These are phyloP conservation scores for Melanargia galathea DNA, from an alignment of 2,888 invertebrate species.

Conservation along the genomic window DNA sequence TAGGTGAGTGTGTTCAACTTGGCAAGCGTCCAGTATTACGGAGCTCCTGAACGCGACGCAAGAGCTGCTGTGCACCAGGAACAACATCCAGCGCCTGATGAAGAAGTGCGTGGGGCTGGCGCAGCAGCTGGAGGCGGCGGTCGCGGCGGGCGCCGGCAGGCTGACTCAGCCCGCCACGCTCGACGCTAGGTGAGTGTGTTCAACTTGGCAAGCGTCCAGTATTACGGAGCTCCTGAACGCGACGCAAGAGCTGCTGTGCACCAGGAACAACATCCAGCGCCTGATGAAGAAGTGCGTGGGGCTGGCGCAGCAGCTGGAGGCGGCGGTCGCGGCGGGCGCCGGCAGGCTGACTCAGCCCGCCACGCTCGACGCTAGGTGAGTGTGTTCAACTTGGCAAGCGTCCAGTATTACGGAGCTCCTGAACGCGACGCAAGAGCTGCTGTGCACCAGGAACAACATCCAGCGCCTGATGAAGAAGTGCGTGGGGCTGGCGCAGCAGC, in stretches of 20 bases:
- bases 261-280: constrained; percentile 88
- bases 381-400: too few species aligned
- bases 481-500: constrained; percentile 88
- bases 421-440: constrained; percentile 88
- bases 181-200: constrained; percentile 78
- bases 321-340: constrained; percentile 89
- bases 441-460: constrained; percentile 89
- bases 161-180: constrained; percentile 88
- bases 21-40: too few species aligned
- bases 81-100: constrained; percentile 90
- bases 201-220: too few species aligned
- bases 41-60: constrained; percentile 92
- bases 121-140: constrained; percentile 89
- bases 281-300: constrained; percentile 93
- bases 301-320: constrained; percentile 90
- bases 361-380: constrained; percentile 84
- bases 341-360: constrained; percentile 89
- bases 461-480: constrained; percentile 92
- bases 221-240: constrained; percentile 91
- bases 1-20: constrained; percentile 74
- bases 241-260: constrained; percentile 87
- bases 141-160: constrained; percentile 88
- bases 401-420: constrained; percentile 91
- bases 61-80: constrained; percentile 86
- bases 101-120: constrained; percentile 93